A percentile compares a stretch with the other conserved stretches of the same genome.
Evolutionary conservation across 1,140 invertebrate genomes (phyloP).

Genomic region (Trinorchestia longiramus): DNA sequence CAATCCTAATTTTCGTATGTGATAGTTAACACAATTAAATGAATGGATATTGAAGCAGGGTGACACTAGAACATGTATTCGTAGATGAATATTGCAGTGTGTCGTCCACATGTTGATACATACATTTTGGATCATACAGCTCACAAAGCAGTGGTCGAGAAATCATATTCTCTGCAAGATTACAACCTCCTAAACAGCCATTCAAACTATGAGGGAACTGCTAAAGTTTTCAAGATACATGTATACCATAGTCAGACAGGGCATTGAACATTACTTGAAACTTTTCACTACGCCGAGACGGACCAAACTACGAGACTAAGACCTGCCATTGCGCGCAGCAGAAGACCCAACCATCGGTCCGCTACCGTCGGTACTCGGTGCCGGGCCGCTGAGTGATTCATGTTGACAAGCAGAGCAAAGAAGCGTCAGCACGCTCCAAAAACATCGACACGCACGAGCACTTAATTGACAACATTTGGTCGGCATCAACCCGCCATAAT

Average conservation of each 20-base stretch:
- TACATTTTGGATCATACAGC: too few species aligned
- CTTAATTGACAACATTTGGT: conserved; percentile 44
- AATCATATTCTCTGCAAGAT: not conserved
- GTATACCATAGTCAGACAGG: not conserved
- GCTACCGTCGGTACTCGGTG: not conserved
- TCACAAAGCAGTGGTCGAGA: too few species aligned
- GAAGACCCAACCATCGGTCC: too few species aligned
- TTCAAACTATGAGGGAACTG: not conserved
- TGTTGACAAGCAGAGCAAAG: conserved; percentile 37
- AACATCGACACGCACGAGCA: conserved; percentile 36
- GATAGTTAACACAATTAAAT: not conserved
- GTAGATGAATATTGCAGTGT: too few species aligned
- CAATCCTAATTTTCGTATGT: not conserved
- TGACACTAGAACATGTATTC: not conserved
- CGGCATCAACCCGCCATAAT: conserved; percentile 7
- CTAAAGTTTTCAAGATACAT: not conserved
- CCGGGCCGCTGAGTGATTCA: not conserved
- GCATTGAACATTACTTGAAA: not conserved
- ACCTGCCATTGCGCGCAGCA: too few species aligned
- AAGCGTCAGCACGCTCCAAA: conserved; percentile 28
- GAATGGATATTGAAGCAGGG: not conserved
- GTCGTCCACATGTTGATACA: too few species aligned
- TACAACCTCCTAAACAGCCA: not conserved
- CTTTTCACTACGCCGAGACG: not conserved
- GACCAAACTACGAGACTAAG: not conserved